phyloP scores from a whole-genome alignment of 2,113 vertebrate genomes.

The Macaca mulatta region DNA sequence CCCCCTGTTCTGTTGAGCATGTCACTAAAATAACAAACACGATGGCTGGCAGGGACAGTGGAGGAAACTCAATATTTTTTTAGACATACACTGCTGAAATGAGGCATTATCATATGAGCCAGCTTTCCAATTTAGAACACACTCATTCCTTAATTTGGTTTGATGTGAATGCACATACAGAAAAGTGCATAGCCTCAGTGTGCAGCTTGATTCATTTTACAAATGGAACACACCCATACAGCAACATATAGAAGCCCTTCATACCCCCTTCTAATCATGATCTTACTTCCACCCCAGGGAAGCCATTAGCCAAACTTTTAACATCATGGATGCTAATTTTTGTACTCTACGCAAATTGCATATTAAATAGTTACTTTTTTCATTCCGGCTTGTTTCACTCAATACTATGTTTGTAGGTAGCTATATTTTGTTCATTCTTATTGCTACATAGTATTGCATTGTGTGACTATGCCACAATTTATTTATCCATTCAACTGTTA shows the following conservation, averaged over 20 bases:
- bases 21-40: not conserved
- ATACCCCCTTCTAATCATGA: not conserved
- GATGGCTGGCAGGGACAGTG: not conserved
- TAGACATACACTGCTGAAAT: not conserved
- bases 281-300: not conserved
- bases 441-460: not conserved
- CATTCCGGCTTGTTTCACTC: conserved; percentile 29
- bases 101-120: not conserved
- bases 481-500: conserved; percentile 61
- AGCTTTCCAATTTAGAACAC: not conserved
- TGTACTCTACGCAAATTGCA: conserved; percentile 20
- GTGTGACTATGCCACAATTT: conserved; percentile 43
- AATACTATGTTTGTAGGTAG: not conserved
- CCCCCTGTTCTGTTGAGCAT: not conserved
- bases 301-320: conserved; percentile 39
- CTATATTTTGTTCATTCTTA: conserved; percentile 25
- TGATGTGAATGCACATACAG: not conserved
- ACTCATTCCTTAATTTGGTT: not conserved
- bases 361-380: not conserved
- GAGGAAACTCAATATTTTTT: not conserved
- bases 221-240: not conserved
- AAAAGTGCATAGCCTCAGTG: not conserved
- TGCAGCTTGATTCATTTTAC: not conserved
- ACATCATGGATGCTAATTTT: not conserved
- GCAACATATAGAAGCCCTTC: not conserved